Percentiles rank a stretch among this genome's conserved stretches.
phyloP scores from a whole-genome alignment of 2,113 vertebrate genomes.

The Campylomormyrus tamandua region DNA sequence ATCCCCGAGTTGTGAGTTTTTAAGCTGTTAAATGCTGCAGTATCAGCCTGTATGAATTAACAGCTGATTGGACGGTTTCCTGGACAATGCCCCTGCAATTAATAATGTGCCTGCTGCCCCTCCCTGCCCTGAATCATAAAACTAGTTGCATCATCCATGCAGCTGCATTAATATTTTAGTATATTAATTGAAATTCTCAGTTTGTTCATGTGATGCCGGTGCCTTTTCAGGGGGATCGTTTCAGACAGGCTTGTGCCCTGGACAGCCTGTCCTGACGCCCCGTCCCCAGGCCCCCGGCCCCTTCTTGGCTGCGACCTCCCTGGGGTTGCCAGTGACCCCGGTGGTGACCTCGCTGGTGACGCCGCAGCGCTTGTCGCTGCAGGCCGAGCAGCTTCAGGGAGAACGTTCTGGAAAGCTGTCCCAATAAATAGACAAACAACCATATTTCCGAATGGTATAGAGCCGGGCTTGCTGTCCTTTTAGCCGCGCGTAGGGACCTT shows the following conservation, averaged over 20 bases:
- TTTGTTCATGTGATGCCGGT: neutral
- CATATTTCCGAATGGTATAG: neutral
- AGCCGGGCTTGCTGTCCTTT: neutral
- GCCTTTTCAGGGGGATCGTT: neutral
- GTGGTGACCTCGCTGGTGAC: neutral
- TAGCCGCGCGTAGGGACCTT: neutral
- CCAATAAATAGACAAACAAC: neutral
- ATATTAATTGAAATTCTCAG: neutral
- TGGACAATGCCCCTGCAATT: slow-evolving; percentile 6
- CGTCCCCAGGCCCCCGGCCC: neutral
- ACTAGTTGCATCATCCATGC: neutral
- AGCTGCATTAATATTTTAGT: neutral
- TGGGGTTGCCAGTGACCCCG: neutral
- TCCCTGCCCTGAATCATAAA: neutral
- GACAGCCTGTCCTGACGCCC: neutral
- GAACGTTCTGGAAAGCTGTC: neutral
- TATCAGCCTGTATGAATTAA: neutral
- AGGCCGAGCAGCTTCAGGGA: neutral
- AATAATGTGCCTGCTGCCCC: neutral
- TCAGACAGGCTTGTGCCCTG: neutral
- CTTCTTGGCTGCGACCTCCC: neutral
- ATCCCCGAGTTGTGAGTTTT: neutral
- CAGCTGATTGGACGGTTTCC: neutral
- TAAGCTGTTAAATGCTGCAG: neutral
- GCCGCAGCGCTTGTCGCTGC: neutral